Percentiles rank a stretch among this genome's conserved stretches.
These are phyloP conservation scores for Bombus difficillimus DNA, from an alignment of 1,140 invertebrate genomes.

Conservation along the genomic window DNA sequence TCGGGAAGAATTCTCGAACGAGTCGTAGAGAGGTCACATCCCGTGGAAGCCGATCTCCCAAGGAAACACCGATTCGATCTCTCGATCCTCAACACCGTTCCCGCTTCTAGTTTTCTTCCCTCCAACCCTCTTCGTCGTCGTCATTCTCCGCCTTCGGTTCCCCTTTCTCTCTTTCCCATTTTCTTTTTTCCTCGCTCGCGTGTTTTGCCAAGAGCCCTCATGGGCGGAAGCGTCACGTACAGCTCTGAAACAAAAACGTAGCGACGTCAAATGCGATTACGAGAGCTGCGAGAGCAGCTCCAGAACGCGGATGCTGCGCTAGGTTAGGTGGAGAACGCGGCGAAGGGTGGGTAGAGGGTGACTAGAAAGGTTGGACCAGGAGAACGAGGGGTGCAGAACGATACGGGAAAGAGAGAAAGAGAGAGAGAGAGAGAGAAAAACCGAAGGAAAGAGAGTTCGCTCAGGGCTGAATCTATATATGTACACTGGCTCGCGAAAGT, in stretches of 20 bases:
- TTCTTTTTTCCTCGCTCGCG: slow-evolving; percentile 67
- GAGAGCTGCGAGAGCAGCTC: slow-evolving; percentile 81
- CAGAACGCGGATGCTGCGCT: slow-evolving; percentile 81
- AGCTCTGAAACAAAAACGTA: slow-evolving; percentile 83
- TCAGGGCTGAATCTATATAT: slow-evolving; percentile 28
- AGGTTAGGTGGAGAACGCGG: slow-evolving; percentile 74
- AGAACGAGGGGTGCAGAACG: slow-evolving; percentile 29
- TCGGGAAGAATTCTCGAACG: background rate
- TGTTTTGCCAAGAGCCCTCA: slow-evolving; percentile 77
- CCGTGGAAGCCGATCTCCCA: background rate
- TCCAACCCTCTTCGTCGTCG: slow-evolving; percentile 20
- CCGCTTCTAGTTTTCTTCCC: background rate
- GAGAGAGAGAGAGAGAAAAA: background rate
- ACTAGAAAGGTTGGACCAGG: slow-evolving; percentile 44
- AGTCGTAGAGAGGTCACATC: background rate
- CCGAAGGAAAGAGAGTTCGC: slow-evolving; percentile 29
- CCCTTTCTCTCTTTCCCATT: slow-evolving; percentile 8
- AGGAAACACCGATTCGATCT: slow-evolving; percentile 44
- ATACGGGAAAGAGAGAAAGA: slow-evolving; percentile 26
- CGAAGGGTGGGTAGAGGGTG: slow-evolving; percentile 17
- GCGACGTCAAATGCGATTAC: slow-evolving; percentile 83
- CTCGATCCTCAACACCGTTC: slow-evolving; percentile 46
- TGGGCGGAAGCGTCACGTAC: slow-evolving; percentile 81
- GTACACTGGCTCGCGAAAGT: background rate
- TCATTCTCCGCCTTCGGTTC: slow-evolving; percentile 66